Evolutionary conservation across 2,113 vertebrate genomes (phyloP).

Genomic region (Saccopteryx leptura): DNA sequence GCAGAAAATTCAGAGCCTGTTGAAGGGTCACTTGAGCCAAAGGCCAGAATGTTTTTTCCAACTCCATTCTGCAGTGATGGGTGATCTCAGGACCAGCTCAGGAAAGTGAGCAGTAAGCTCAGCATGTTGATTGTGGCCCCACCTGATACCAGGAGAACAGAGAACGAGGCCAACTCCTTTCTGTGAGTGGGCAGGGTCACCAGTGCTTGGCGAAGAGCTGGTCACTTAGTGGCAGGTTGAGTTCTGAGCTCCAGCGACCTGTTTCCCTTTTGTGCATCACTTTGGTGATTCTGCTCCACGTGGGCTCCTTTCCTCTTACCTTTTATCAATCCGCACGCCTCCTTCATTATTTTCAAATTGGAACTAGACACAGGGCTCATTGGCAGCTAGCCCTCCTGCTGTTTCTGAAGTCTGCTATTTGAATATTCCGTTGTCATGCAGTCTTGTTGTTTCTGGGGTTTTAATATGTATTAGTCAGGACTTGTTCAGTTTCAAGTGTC

Average conservation of each 20-base stretch:
- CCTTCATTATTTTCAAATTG: neutral
- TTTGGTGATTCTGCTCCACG: neutral
- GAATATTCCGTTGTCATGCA: neutral
- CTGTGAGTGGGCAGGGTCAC: neutral
- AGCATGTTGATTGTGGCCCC: neutral
- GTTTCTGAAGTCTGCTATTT: slow-evolving; percentile 9
- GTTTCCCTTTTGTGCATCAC: neutral
- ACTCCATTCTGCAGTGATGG: neutral
- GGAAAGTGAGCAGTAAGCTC: neutral
- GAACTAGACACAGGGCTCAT: neutral
- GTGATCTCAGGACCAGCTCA: neutral
- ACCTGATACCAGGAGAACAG: neutral
- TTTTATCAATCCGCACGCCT: neutral
- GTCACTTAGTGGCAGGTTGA: neutral
- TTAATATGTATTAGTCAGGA: neutral
- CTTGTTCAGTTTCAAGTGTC: neutral
- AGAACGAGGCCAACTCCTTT: neutral
- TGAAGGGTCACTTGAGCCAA: neutral
- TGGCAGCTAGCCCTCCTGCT: neutral
- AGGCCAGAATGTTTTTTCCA: neutral
- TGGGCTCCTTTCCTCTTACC: neutral
- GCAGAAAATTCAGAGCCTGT: neutral
- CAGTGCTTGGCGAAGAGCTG: neutral
- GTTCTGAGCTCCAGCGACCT: neutral
- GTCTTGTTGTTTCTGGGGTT: slow-evolving; percentile 13